A percentile compares a stretch with the other conserved stretches of the same genome.
Conservation (phyloP, 2,888 invertebrate species). For the Hydriomena furcata region DNA sequence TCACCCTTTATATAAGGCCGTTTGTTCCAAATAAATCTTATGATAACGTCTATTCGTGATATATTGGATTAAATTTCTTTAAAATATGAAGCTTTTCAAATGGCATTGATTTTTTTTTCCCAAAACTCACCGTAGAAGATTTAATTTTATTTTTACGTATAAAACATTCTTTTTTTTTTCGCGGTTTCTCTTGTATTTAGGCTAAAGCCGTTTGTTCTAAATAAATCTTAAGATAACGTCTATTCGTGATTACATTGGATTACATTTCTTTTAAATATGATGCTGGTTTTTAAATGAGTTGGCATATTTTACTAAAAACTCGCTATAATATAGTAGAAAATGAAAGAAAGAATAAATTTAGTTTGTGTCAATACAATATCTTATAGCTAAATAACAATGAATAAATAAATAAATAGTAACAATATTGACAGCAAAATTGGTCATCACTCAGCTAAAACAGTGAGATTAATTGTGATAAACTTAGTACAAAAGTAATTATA, state of each 20-base stretch:
- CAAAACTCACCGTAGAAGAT: too few relatives aligned
- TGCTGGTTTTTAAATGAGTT: slow-evolving; percentile 20
- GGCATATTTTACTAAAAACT: background rate
- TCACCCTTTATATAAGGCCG: slow-evolving; percentile 70
- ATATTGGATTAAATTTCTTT: slow-evolving; percentile 25
- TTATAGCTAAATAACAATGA: too few relatives aligned
- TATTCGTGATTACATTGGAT: slow-evolving; percentile 28
- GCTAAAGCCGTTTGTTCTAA: slow-evolving; percentile 52
- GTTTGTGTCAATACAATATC: too few relatives aligned
- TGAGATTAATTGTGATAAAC: too few relatives aligned
- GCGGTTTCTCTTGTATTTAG: too few relatives aligned
- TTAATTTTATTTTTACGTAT: slow-evolving; percentile 2
- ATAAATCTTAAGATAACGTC: slow-evolving; percentile 44
- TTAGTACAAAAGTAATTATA: too few relatives aligned
- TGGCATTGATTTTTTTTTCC: background rate
- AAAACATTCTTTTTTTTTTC: too few relatives aligned
- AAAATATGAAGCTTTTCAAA: slow-evolving; percentile 26
- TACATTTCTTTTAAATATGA: slow-evolving; percentile 21
- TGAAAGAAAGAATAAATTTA: too few relatives aligned
- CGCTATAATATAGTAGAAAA: too few relatives aligned
- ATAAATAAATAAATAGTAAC: too few relatives aligned
- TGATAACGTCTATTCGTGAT: slow-evolving; percentile 27
- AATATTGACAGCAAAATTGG: too few relatives aligned
- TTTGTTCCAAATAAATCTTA: slow-evolving; percentile 53
- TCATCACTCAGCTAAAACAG: too few relatives aligned